phyloP scores from a whole-genome alignment of 2,113 vertebrate species.

The Chamaetylas fuelleborni region DNA sequence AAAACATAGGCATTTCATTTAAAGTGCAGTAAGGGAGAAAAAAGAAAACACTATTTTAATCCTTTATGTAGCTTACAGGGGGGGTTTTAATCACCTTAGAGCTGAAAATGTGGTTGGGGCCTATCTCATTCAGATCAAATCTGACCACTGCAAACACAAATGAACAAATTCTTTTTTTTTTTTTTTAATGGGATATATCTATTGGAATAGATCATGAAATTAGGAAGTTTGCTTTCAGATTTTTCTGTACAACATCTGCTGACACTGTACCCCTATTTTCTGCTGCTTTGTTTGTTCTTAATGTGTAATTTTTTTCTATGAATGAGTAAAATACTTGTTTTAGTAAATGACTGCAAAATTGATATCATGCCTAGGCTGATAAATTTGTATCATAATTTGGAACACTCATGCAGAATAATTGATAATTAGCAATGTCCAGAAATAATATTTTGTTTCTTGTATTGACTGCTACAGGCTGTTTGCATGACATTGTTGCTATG shows the following conservation, averaged over 20 bases:
- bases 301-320: neutral
- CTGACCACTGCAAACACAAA: neutral
- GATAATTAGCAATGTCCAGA: neutral
- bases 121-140: neutral
- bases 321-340: neutral
- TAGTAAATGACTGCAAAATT: neutral
- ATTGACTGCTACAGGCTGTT: neutral
- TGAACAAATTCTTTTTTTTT: neutral
- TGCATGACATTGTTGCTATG: neutral
- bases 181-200: neutral
- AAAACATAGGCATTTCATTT: neutral
- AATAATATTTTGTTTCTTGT: neutral
- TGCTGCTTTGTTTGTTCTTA: neutral
- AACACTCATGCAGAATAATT: neutral
- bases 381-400: neutral
- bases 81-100: neutral
- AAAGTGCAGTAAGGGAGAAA: neutral
- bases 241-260: neutral
- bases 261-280: neutral
- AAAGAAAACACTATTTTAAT: neutral
- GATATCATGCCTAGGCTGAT: neutral
- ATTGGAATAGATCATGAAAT: neutral
- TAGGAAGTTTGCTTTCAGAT: neutral
- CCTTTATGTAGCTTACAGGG: neutral
- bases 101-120: neutral